phyloP scores from a whole-genome alignment of 2,113 vertebrate species.

The Gorilla gorilla region DNA sequence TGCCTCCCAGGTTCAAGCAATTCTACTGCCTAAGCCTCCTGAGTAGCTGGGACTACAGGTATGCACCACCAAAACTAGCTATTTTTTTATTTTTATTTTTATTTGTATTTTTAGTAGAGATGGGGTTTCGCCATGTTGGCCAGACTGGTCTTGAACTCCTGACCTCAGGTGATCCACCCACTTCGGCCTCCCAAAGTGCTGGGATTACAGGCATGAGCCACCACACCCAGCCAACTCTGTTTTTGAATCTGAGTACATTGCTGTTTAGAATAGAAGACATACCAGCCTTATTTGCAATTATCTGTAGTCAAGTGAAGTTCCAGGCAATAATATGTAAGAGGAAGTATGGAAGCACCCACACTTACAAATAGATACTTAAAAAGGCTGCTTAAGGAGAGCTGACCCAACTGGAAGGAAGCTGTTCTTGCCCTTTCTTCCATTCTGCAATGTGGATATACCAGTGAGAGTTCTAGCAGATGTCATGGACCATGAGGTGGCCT shows the following conservation, averaged over 20 bases:
- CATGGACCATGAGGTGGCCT: background rate
- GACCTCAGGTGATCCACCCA: no score
- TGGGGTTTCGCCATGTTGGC: no score
- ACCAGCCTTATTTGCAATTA: background rate
- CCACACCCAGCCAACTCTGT: no score
- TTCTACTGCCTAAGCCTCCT: no score
- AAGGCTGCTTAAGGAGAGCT: background rate
- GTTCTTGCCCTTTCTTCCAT: background rate
- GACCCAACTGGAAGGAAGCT: background rate
- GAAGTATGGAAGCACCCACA: background rate
- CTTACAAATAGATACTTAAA: background rate
- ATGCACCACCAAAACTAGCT: no score
- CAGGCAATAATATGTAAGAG: background rate
- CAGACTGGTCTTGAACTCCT: no score
- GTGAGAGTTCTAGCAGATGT: background rate
- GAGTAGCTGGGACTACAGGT: no score
- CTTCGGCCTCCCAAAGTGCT: no score
- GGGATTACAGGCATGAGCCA: no score
- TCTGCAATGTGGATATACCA: background rate
- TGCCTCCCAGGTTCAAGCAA: no score
- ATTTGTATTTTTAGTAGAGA: no score
- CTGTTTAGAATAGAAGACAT: slow-evolving; percentile 1
- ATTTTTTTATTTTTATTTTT: no score
- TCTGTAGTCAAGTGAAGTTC: slow-evolving; percentile 19
- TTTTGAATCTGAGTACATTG: background rate